Percentiles rank a stretch among this genome's conserved stretches.
Conservation (phyloP, 1,140 invertebrate species). For the Drosophila suzukii region DNA sequence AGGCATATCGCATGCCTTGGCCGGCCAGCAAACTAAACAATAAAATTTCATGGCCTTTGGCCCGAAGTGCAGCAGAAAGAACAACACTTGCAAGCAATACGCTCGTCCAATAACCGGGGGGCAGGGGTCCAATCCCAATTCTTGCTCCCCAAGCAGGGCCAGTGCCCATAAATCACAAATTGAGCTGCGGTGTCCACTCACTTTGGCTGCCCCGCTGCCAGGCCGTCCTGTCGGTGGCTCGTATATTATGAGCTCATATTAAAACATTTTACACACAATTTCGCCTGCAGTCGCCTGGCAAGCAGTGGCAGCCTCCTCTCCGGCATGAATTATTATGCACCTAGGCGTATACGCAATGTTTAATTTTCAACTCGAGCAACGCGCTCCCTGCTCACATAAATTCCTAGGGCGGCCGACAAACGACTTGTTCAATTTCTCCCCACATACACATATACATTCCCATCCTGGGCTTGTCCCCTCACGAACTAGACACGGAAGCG, state of each 20-base stretch:
- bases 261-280: conserved; percentile 83
- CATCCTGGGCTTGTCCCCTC: conserved; percentile 29
- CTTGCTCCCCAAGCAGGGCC: conserved; percentile 4
- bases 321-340: conserved; percentile 80
- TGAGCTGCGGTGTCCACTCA: conserved; percentile 61
- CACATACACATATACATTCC: conserved; percentile 30
- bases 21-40: conserved; percentile 71
- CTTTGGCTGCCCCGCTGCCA: neutral
- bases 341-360: conserved; percentile 83
- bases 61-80: conserved; percentile 35
- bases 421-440: conserved; percentile 80
- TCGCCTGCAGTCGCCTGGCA: conserved; percentile 57
- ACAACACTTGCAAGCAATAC: conserved; percentile 55
- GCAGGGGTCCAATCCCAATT: conserved; percentile 10
- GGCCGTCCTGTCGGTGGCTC: conserved; percentile 45
- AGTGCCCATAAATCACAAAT: conserved; percentile 72
- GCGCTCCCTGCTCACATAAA: conserved; percentile 68
- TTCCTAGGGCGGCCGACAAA: conserved; percentile 75
- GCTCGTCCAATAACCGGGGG: conserved; percentile 28
- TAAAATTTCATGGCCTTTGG: conserved; percentile 64
- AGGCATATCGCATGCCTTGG: conserved; percentile 71
- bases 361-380: conserved; percentile 76
- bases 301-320: conserved; percentile 48
- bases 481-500: conserved; percentile 34
- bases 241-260: conserved; percentile 80